Evolutionary conservation across 2,797 vertebrate species (phyloP), one percentile per base, ranked within the genome.

Genomic region (Champsocephalus esox): DNA sequence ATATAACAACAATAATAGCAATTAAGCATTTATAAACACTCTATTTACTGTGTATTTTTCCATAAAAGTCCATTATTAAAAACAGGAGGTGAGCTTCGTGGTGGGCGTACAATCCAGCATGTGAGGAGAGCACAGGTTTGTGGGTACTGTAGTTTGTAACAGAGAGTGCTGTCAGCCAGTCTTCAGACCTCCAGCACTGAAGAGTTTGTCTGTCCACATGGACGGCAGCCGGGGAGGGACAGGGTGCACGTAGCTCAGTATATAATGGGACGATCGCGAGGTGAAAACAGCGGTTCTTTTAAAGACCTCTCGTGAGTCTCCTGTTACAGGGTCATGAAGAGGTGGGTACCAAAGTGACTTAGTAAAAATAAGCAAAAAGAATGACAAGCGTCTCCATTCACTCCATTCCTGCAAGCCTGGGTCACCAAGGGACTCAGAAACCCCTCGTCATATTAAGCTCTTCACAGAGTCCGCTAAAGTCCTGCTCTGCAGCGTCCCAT

Each of bases 21-120:
- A 94, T 95, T 92, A 94, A 93, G 92, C 88, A 88, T 94, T 94
- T 95, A 96, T 95, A 95, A 95, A 96, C 94, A 93, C 91, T 94
- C 93, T 92, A 93, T 93, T 95, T 94, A 93, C 90, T 90, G 87
- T 85, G 79, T 89, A 73, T 88, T 88, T 93, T 87, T 92, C 87
- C 87, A 84, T 93, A 92, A 92, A 91, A 94, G 92, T 95, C 92
- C 88, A 80, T 94, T 93, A 91, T 92, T 88, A 93, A 91, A 94
- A 95, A 91, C 92, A 94, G 90, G 92, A 92, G 91, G 89, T 92
- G 93, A 93, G 83, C 82, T 9, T 70, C 75, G 89, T 87, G 85
- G 60, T 83, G 79, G 34, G 81, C 81, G 88, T 91, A 88, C 92
- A 90, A 92, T 95, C 95, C 95, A 95, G 94, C 94, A 94, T 94